Evolutionary conservation across 2,797 vertebrate species (phyloP).

Genomic region (Enteromius radiatus): DNA sequence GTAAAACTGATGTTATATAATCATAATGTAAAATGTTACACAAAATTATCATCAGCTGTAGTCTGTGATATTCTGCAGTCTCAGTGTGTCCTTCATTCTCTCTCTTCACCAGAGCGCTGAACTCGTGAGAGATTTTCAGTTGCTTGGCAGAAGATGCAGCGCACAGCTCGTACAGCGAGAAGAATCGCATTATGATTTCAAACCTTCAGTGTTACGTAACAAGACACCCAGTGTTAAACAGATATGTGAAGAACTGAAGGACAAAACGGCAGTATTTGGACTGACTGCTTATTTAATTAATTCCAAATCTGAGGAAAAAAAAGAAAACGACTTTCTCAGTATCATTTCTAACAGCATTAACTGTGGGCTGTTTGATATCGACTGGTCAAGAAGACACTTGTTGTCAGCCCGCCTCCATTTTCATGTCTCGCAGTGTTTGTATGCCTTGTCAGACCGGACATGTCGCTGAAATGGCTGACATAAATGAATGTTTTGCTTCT

Average conservation of each 20-base stretch:
- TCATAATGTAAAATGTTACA: not conserved
- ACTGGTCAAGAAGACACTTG: slow-evolving; percentile 12
- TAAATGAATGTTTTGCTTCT: not conserved
- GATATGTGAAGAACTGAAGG: slow-evolving; percentile 10
- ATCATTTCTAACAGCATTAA: not conserved
- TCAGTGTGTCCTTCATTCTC: not conserved
- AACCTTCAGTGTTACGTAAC: slow-evolving; percentile 42
- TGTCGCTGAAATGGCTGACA: slow-evolving; percentile 14
- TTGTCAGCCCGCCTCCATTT: slow-evolving; percentile 52
- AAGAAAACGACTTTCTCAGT: not conserved
- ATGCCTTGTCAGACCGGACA: slow-evolving; percentile 5
- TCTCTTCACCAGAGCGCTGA: slow-evolving; percentile 1
- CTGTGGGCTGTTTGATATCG: not conserved
- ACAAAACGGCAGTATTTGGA: not conserved
- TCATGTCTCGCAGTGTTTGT: slow-evolving; percentile 38
- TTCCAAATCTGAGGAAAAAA: not conserved
- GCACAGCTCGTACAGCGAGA: slow-evolving; percentile 10
- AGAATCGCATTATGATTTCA: slow-evolving; percentile 48
- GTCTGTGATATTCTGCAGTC: not conserved
- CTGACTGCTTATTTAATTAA: slow-evolving; percentile 4
- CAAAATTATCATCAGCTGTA: no score
- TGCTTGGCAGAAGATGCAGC: slow-evolving; percentile 38
- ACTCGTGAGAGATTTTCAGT: slow-evolving; percentile 34
- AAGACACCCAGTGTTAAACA: slow-evolving; percentile 16
- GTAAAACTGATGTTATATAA: not conserved